Conservation (phyloP, 2,113 vertebrate genomes). For the Solea solea region DNA sequence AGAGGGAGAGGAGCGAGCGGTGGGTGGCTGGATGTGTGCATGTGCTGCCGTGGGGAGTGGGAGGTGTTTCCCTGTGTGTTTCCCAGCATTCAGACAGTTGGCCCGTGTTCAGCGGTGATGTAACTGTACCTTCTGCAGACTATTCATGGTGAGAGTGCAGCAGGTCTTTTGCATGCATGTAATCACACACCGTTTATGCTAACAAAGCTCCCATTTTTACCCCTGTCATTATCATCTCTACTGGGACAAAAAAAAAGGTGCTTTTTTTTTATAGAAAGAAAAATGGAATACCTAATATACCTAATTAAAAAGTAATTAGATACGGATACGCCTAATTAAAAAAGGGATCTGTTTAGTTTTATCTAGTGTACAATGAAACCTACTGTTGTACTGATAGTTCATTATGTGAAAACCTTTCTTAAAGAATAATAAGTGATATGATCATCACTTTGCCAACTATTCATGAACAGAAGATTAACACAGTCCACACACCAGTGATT, state of each 20-base stretch:
- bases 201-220: not conserved
- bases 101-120: constrained; percentile 61
- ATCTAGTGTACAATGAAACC: too few species aligned
- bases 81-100: constrained; percentile 55
- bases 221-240: not conserved
- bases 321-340: too few species aligned
- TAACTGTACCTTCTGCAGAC: constrained; percentile 53
- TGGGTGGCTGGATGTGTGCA: constrained; percentile 4
- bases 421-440: not conserved
- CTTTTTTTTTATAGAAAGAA: too few species aligned
- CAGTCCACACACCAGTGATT: too few species aligned
- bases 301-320: too few species aligned
- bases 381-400: not conserved
- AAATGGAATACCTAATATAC: too few species aligned
- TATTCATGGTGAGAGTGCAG: constrained; percentile 18
- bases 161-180: constrained; percentile 10
- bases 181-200: not conserved
- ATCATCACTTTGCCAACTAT: too few species aligned
- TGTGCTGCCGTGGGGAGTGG: not conserved
- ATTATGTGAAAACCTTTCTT: not conserved
- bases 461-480: too few species aligned
- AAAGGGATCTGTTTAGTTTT: too few species aligned
- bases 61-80: constrained; percentile 27
- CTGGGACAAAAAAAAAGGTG: too few species aligned
- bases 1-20: constrained; percentile 3